Conservation (phyloP, 2,113 vertebrate genomes). For the Gobio gobio region DNA sequence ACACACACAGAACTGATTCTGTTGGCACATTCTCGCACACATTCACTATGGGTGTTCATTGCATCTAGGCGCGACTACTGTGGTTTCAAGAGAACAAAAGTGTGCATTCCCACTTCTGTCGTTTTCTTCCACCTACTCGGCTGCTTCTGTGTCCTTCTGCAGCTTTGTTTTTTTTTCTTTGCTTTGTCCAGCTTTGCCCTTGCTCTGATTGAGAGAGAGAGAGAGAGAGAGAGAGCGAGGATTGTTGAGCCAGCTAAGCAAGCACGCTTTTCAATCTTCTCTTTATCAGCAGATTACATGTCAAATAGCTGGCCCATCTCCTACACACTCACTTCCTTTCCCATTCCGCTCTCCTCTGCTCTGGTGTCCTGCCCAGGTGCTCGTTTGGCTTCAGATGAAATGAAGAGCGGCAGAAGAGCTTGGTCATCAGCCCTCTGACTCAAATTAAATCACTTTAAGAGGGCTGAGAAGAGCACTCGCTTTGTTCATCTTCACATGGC, state of each 20-base stretch:
- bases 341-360: neutral
- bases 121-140: conserved; percentile 1
- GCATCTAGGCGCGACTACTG: neutral
- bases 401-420: neutral
- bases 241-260: conserved; percentile 22
- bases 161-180: neutral
- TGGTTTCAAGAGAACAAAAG: neutral
- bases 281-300: conserved; percentile 34
- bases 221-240: neutral
- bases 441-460: conserved; percentile 7
- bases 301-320: conserved; percentile 24
- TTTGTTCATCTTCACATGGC: neutral
- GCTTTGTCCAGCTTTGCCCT: neutral
- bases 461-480: neutral
- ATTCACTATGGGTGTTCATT: neutral
- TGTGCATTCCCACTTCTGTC: conserved; percentile 10
- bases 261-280: conserved; percentile 28
- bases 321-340: conserved; percentile 8
- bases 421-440: conserved; percentile 31
- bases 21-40: neutral
- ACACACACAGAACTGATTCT: neutral
- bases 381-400: conserved; percentile 16
- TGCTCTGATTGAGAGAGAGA: conserved; percentile 4
- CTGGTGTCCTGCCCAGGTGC: conserved; percentile 1
- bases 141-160: neutral